Conservation (phyloP, 2,888 invertebrate genomes). For the Leptogaster cylindrica region DNA sequence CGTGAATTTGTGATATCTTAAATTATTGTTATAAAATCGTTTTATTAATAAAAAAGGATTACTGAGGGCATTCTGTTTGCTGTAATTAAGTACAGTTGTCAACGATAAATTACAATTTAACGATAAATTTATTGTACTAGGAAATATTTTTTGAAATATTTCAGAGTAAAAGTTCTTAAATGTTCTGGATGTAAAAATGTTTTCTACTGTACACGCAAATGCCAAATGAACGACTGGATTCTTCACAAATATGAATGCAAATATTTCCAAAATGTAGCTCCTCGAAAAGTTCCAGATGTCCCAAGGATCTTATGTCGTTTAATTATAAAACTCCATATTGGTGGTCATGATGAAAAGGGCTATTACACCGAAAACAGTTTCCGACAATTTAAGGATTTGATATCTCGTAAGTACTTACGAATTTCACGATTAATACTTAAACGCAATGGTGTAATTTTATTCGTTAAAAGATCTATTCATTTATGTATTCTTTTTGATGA, state of each 20-base stretch:
- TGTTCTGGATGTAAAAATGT: constrained; percentile 85
- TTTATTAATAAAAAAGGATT: no score
- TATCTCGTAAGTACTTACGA: constrained; percentile 94
- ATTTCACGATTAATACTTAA: no score
- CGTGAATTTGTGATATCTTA: no score
- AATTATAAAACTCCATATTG: constrained; percentile 68
- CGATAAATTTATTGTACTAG: no score
- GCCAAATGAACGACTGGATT: constrained; percentile 83
- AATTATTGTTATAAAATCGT: no score
- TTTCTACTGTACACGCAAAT: constrained; percentile 79
- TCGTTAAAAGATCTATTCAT: background rate
- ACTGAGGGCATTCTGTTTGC: no score
- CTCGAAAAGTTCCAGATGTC: constrained; percentile 80
- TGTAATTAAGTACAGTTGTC: no score
- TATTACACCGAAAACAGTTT: constrained; percentile 74
- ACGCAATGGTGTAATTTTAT: no score
- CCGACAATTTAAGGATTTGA: constrained; percentile 82
- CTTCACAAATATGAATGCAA: constrained; percentile 85
- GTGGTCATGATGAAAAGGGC: constrained; percentile 71
- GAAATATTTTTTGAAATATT: no score
- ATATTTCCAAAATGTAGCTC: constrained; percentile 73
- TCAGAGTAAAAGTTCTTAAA: constrained; percentile 74
- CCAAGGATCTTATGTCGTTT: constrained; percentile 80
- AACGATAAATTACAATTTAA: no score
- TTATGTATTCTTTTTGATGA: no score